These are phyloP conservation scores for Crossocerus cetratus DNA, from an alignment of 2,888 invertebrate genomes.

Conservation along the genomic window DNA sequence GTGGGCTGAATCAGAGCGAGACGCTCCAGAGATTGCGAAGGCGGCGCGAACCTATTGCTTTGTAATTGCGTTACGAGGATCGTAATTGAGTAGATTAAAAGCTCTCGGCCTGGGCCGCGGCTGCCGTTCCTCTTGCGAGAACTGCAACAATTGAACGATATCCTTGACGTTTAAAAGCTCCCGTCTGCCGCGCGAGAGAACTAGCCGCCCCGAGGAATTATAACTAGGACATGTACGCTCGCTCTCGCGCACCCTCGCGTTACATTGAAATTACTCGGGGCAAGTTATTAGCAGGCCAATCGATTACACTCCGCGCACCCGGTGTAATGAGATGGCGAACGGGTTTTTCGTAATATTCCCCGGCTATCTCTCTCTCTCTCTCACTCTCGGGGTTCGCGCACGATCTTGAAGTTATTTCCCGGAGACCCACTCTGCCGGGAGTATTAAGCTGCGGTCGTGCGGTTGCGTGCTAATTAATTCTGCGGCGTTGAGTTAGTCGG, in stretches of 20 bases:
- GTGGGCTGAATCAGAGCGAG: conserved; percentile 26
- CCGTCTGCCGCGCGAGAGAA: neutral
- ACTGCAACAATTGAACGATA: neutral
- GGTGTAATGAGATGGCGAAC: neutral
- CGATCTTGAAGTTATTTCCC: conserved; percentile 44
- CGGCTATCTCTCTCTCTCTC: conserved; percentile 19
- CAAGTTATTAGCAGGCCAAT: neutral
- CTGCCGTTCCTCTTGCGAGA: neutral
- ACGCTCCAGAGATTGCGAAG: conserved; percentile 11
- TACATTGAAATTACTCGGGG: neutral
- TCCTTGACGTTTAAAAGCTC: neutral
- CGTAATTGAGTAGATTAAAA: conserved; percentile 20
- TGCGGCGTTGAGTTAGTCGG: conserved; percentile 36
- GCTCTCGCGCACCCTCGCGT: neutral
- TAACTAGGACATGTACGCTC: too few relatives aligned
- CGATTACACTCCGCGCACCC: neutral
- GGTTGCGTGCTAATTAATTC: conserved; percentile 53
- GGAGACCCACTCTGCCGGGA: conserved; percentile 23
- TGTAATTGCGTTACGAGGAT: conserved; percentile 16
- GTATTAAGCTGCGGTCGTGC: conserved; percentile 35
- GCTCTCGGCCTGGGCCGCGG: neutral
- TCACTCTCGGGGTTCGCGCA: conserved; percentile 35
- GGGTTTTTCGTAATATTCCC: conserved; percentile 5
- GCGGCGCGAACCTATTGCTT: conserved; percentile 5
- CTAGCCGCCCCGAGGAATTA: neutral